phyloP scores from a whole-genome alignment of 2,888 invertebrate species.

The Spodoptera picta region DNA sequence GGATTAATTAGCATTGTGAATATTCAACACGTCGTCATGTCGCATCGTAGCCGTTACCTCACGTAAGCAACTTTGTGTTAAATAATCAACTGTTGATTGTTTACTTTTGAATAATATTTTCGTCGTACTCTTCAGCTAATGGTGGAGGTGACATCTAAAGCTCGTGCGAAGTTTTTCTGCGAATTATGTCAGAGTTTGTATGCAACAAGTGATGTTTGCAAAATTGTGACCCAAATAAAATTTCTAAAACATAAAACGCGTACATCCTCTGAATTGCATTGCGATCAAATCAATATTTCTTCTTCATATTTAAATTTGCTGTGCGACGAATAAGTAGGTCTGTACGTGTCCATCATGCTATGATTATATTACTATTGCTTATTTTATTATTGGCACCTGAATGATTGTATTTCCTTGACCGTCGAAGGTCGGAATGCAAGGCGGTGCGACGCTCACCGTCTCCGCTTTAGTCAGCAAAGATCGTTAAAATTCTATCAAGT shows the following conservation, averaged over 20 bases:
- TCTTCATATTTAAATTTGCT: conserved; percentile 66
- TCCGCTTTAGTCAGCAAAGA: conserved; percentile 64
- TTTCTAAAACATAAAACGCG: conserved; percentile 33
- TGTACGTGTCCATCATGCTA: conserved; percentile 64
- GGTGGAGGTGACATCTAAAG: conserved; percentile 55
- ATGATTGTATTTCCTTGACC: conserved; percentile 85
- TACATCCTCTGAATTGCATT: conserved; percentile 65
- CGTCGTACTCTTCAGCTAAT: conserved; percentile 47
- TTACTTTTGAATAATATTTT: conserved; percentile 44
- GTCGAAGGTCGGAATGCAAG: conserved; percentile 81
- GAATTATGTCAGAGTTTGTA: conserved; percentile 61
- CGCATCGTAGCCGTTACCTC: conserved; percentile 69
- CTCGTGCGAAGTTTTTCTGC: conserved; percentile 77
- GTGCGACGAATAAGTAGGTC: conserved; percentile 75
- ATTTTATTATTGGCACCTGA: conserved; percentile 75
- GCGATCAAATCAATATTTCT: conserved; percentile 65
- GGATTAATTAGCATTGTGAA: conserved; percentile 81
- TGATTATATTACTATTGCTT: conserved; percentile 76
- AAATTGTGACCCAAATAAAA: conserved; percentile 4
- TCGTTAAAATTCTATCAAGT: conserved; percentile 67
- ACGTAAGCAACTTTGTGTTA: conserved; percentile 63
- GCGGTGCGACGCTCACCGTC: conserved; percentile 76
- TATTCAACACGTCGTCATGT: conserved; percentile 73
- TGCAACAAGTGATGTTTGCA: conserved; percentile 26
- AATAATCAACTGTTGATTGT: conserved; percentile 62